Percentiles rank a stretch among this genome's conserved stretches.
Evolutionary conservation across 2,113 vertebrate species (phyloP).

Genomic region (Megaceryle maxima): DNA sequence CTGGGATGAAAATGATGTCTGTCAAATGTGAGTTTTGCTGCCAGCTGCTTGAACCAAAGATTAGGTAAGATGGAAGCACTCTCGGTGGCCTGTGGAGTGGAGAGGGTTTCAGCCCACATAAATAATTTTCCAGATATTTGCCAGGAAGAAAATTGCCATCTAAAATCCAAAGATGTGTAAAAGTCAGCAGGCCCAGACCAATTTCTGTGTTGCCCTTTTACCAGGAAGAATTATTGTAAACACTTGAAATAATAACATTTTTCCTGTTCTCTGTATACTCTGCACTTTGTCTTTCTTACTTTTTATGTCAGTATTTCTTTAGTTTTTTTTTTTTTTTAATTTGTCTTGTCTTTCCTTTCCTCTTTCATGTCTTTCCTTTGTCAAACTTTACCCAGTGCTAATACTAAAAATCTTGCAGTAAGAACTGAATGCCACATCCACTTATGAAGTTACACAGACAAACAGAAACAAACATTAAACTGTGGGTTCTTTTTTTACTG

Average conservation of each 20-base stretch:
- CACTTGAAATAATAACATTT: conserved; percentile 14
- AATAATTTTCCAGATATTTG: not conserved
- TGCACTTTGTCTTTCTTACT: not conserved
- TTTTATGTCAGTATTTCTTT: not conserved
- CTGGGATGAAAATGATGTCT: not conserved
- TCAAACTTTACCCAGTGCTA: not conserved
- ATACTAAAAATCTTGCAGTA: not conserved
- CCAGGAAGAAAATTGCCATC: not conserved
- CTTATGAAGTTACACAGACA: not conserved
- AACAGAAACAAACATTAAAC: not conserved
- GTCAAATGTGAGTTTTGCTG: not conserved
- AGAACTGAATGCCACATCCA: not conserved
- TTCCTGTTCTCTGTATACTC: not conserved
- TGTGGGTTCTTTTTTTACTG: not conserved
- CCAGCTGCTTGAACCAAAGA: not conserved
- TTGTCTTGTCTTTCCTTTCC: not conserved
- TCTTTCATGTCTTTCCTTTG: not conserved
- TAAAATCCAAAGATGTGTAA: not conserved
- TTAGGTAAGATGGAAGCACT: not conserved
- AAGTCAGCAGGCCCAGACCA: not conserved
- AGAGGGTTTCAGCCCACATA: not conserved
- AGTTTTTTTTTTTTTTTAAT: not conserved
- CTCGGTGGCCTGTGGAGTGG: not conserved
- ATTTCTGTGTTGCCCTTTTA: conserved; percentile 18
- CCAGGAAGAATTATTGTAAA: conserved; percentile 23